phyloP scores from a whole-genome alignment of 2,797 vertebrate species.

The Graptemys geographica region DNA sequence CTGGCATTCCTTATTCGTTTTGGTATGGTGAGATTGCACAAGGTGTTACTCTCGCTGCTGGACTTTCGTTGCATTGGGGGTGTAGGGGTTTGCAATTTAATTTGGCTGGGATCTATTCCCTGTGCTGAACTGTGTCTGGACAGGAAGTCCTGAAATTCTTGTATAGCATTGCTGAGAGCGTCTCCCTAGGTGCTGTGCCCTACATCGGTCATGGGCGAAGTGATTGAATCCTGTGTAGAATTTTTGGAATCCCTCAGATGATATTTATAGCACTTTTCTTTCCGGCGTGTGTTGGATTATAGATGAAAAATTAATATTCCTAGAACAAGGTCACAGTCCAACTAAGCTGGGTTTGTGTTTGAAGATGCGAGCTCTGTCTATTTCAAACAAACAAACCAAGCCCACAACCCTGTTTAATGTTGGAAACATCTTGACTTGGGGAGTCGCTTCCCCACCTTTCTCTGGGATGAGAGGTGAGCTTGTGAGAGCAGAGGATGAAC shows the following conservation, averaged over 20 bases:
- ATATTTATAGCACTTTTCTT: not conserved
- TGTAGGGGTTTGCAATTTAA: not conserved
- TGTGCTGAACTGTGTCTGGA: not conserved
- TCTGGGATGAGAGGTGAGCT: not conserved
- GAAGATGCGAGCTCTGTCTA: fast-evolving
- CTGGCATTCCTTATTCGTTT: not conserved
- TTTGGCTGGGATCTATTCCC: fast-evolving
- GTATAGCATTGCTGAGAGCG: fast-evolving
- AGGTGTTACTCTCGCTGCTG: fast-evolving
- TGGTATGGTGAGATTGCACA: fast-evolving
- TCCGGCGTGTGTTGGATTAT: not conserved
- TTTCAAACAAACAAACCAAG: not conserved
- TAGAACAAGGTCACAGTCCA: not conserved
- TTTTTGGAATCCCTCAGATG: not conserved
- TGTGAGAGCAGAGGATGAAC: not conserved
- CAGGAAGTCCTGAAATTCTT: not conserved
- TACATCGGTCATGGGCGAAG: not conserved
- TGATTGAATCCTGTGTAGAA: not conserved
- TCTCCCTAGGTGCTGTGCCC: not conserved
- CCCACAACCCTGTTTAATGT: not conserved
- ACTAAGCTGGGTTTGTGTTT: not conserved
- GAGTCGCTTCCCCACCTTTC: not conserved
- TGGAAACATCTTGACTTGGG: not conserved
- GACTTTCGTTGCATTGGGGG: not conserved
- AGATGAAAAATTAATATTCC: fast-evolving